Percentiles rank a stretch among this genome's conserved stretches.
Evolutionary conservation across 2,888 invertebrate species (phyloP).

Genomic region (Drosophila flavopinicola): DNA sequence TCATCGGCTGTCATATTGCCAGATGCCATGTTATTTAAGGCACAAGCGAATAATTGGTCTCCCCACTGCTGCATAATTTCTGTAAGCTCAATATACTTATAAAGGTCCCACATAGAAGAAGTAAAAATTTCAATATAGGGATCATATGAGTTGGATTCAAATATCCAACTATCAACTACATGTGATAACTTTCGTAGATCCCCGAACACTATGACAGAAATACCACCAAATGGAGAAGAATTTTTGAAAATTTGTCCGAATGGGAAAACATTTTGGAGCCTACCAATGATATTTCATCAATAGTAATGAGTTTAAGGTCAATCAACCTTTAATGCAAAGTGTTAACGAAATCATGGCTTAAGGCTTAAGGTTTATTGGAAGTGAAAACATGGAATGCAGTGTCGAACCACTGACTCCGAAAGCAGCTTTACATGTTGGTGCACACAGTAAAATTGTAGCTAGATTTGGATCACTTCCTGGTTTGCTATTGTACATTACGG

Average conservation of each 20-base stretch:
- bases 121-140: slow-evolving; percentile 1
- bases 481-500: too few relatives aligned
- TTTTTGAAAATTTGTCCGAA: neutral
- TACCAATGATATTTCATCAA: too few relatives aligned
- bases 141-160: slow-evolving; percentile 1
- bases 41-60: slow-evolving; percentile 6
- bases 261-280: too few relatives aligned
- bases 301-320: too few relatives aligned
- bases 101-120: neutral
- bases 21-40: slow-evolving; percentile 11
- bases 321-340: too few relatives aligned
- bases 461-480: too few relatives aligned
- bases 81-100: slow-evolving; percentile 15
- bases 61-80: slow-evolving; percentile 8
- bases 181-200: slow-evolving; percentile 8
- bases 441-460: too few relatives aligned
- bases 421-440: too few relatives aligned
- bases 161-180: slow-evolving; percentile 6
- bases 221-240: slow-evolving; percentile 1
- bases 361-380: too few relatives aligned
- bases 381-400: too few relatives aligned
- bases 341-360: too few relatives aligned
- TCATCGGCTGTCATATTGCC: neutral
- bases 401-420: too few relatives aligned
- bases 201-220: neutral